phyloP scores from a whole-genome alignment of 2,113 vertebrate genomes.

The Toxostoma redivivum region DNA sequence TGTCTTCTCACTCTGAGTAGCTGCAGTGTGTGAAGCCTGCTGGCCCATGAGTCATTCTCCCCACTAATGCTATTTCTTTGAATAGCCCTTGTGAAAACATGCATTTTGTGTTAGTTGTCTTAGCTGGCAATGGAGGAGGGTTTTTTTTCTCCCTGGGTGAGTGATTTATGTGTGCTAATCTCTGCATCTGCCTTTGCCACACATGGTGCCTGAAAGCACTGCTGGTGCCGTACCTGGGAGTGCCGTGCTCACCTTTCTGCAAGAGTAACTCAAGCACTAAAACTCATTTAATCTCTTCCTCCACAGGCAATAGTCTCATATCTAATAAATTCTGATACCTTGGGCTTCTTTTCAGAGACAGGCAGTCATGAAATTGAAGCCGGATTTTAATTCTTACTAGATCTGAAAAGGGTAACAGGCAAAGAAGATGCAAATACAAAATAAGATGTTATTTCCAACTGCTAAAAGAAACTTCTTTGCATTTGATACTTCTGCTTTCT shows the following conservation, averaged over 20 bases:
- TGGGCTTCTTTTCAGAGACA: background rate
- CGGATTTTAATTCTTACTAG: background rate
- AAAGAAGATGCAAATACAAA: background rate
- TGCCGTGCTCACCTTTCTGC: background rate
- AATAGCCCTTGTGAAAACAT: constrained; percentile 54
- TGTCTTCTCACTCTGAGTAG: constrained; percentile 47
- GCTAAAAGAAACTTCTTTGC: background rate
- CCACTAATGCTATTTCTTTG: constrained; percentile 35
- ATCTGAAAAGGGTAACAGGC: background rate
- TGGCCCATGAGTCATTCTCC: constrained; percentile 59
- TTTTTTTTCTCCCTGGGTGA: background rate
- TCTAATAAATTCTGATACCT: background rate
- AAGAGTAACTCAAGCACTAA: background rate
- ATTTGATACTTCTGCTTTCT: background rate
- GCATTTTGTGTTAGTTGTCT: constrained; percentile 15
- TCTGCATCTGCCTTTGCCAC: background rate
- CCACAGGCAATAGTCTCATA: background rate
- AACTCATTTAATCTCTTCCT: background rate
- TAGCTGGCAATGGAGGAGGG: background rate
- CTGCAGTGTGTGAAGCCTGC: constrained; percentile 14
- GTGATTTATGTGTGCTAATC: background rate
- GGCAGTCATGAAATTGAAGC: background rate
- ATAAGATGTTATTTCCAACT: background rate
- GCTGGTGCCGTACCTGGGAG: background rate
- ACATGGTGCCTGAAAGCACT: background rate